Evolutionary conservation across 2,797 vertebrate genomes (phyloP), one percentile per base, ranked within the genome.

Genomic region (Scleropages formosus): DNA sequence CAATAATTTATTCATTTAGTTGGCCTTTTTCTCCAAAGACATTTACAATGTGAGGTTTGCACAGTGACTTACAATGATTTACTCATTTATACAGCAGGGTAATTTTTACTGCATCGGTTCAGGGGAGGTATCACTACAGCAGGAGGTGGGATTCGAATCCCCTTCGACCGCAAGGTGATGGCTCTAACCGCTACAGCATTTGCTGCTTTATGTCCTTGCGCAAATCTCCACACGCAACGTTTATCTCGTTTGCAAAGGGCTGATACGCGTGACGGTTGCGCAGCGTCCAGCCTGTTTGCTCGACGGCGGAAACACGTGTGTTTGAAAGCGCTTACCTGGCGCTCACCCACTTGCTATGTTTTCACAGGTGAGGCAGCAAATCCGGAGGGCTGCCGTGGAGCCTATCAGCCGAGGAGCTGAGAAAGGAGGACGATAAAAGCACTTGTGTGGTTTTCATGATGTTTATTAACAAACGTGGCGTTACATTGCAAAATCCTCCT

Each of bases 341-440:
- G 4, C 31, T 60, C 59, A 39, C 70, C 53, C 72, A 26, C 31
- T 11, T 60, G 56, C 53, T 72, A 72, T 72, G 70, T 59, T 72
- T 72, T 44, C 70, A 31, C 70, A 60, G 70, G 70, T 72, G 70
- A 59, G 60, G 31, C 70, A 72, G 58, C 12, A 3, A 12, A 72
- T 39, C 70, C 8, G n/a, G 27, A 44, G n/a, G 10, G 53, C 56
- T 31, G n/a, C 31, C 1, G 4, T 4, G 46, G 26, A 13, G n/a
- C 27, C 53, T 60, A 20, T 60, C 15, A 59, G 27, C 31, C 27
- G 13, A 70, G 51, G n/a, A n/a, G 15, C 3, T n/a, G 16, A 59
- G n/a, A 20, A 61, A 61, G 18, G 53, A 12, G 18, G 18, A 12
- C 53, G 59, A 61, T 20, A 61, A 20, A 61, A 59, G 8, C 15